Evolutionary conservation across 2,113 vertebrate species (phyloP), one percentile per base, ranked within the genome.

Genomic region (Mastomys natalensis): DNA sequence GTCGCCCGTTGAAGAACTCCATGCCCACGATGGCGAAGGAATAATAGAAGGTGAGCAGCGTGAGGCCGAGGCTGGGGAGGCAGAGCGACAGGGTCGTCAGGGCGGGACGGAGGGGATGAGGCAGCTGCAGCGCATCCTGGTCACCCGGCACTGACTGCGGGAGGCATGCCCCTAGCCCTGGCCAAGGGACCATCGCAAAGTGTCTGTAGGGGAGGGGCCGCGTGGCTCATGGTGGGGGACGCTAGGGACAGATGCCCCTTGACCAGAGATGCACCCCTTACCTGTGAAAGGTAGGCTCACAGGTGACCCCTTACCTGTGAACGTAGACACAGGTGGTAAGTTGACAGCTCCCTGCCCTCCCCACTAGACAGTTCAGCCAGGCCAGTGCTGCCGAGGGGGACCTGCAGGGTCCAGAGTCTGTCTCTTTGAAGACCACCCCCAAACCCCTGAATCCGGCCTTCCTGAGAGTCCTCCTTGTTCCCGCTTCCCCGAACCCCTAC

Each of bases 1-100:
- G 98, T 40, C 99, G 99, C 0, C 99, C 99, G 17, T 98, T 99
- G 58, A 99, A 99, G 98, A 99, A 99, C 97, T 99, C 99, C 99
- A 99, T 99, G 96, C 99, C 99, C 95, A 99, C 99, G 9, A 99
- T 99, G 98, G 99, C 99, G 94, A 99, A 99, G 91, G 99, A 99
- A 87, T 99, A 99, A 98, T 99, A 99, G 98, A 99, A 99, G 98
- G 99, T 99, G 94, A 99, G 99, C 96, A 99, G 98, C 2, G 99
- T 99, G 96, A 99, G 98, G 48, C 99, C 99, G 93, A 99, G 99
- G 98, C 99, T 99, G 97, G 70, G 98, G 96, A 91, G 95, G 87
- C 37, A 89, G 86, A 98, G 73, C 40, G 95, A 93, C 96, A 76
- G 88, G 87, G 22, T 60, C 1, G 74, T 62, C 73, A 77, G 91